Percentiles rank a stretch among this genome's conserved stretches.
These are phyloP conservation scores for Tetrax tetrax DNA, from an alignment of 2,113 vertebrate species.

Conservation along the genomic window DNA sequence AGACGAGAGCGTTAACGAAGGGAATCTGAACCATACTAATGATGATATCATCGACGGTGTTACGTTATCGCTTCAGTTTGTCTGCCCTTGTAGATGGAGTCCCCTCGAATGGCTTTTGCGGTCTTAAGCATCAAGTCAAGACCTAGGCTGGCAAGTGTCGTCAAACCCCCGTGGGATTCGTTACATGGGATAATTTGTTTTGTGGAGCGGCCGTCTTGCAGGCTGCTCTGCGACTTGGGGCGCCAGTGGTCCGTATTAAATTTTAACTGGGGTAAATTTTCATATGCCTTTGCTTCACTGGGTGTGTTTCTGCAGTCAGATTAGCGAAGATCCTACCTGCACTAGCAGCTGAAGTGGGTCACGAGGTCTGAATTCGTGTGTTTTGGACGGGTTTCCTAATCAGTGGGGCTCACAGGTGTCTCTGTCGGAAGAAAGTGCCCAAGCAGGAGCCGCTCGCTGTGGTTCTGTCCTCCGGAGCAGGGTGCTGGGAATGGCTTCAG, in stretches of 20 bases:
- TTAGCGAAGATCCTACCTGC: background rate
- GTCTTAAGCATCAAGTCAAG: background rate
- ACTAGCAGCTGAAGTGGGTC: background rate
- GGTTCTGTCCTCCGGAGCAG: background rate
- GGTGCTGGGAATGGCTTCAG: background rate
- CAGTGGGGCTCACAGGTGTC: background rate
- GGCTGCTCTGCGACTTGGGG: background rate
- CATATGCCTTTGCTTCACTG: background rate
- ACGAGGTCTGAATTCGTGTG: background rate
- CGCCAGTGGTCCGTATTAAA: background rate
- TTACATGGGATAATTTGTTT: background rate
- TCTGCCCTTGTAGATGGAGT: background rate
- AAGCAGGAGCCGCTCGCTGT: background rate
- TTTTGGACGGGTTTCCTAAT: background rate
- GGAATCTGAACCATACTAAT: background rate
- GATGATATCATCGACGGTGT: background rate
- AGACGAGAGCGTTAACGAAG: background rate
- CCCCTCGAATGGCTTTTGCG: background rate
- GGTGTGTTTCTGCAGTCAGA: background rate
- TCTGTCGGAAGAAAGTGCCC: background rate
- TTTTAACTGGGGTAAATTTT: background rate
- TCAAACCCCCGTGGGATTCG: background rate
- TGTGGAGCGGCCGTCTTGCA: background rate
- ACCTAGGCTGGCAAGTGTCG: background rate
- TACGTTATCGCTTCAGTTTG: fast-evolving